phyloP scores from a whole-genome alignment of 92 coral and sea anemone genomes.

The Parazoanthus atlanticus region DNA sequence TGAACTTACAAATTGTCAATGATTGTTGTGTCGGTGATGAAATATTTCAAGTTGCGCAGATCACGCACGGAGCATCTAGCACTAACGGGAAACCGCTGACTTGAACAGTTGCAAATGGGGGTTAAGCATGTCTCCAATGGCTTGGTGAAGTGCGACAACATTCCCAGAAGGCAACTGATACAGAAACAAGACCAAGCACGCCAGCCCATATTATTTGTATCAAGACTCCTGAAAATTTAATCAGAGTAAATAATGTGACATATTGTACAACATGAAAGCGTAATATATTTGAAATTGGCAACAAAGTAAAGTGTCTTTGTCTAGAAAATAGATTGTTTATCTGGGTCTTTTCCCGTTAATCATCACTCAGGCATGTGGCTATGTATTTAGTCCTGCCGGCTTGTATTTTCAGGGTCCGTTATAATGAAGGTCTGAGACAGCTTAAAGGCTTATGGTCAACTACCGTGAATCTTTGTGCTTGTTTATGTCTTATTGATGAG shows the following conservation, averaged over 20 bases:
- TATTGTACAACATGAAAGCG: neutral
- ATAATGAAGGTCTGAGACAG: no score
- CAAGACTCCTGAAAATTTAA: neutral
- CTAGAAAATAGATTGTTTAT: no score
- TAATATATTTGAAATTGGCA: no score
- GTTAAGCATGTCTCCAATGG: neutral
- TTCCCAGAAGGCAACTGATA: neutral
- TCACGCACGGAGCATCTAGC: neutral
- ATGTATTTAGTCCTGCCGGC: no score
- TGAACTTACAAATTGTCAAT: neutral
- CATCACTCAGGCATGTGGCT: no score
- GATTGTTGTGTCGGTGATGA: neutral
- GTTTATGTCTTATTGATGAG: no score
- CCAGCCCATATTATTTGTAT: neutral
- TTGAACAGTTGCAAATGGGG: neutral
- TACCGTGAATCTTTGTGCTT: no score
- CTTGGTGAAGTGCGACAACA: neutral
- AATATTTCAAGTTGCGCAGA: neutral
- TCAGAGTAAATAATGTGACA: neutral
- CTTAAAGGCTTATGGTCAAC: no score
- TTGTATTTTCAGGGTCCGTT: no score
- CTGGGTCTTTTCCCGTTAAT: no score
- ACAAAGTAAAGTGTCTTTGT: no score
- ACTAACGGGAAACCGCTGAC: neutral
- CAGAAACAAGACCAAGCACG: neutral